A percentile compares a stretch with the other conserved stretches of the same genome.
These are phyloP conservation scores for Bovichtus diacanthus DNA, from an alignment of 2,797 vertebrate species.

Conservation along the genomic window DNA sequence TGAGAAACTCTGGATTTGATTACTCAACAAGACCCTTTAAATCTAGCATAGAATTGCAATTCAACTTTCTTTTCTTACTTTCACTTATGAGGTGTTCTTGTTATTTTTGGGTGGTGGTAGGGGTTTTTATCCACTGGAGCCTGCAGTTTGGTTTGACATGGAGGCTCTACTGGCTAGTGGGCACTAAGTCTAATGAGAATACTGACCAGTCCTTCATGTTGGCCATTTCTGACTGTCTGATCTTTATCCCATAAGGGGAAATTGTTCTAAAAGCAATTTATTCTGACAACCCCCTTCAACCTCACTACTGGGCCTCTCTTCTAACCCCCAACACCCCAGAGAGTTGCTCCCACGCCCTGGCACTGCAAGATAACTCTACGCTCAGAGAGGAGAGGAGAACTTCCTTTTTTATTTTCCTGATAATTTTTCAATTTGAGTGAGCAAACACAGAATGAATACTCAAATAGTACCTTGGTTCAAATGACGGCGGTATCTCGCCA, in stretches of 20 bases:
- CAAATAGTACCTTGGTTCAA: constrained; percentile 69
- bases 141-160: constrained; percentile 64
- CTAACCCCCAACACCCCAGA: constrained; percentile 53
- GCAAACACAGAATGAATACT: constrained; percentile 88
- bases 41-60: constrained; percentile 31
- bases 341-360: constrained; percentile 65
- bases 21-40: constrained; percentile 15
- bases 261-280: constrained; percentile 89
- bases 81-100: constrained; percentile 44
- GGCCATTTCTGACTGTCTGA: constrained; percentile 86
- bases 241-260: constrained; percentile 88
- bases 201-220: constrained; percentile 81
- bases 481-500: constrained; percentile 55
- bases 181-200: constrained; percentile 87
- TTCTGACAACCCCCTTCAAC: constrained; percentile 79
- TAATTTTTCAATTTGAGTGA: constrained; percentile 92
- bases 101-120: constrained; percentile 37
- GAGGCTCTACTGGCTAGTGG: constrained; percentile 66
- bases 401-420: constrained; percentile 82
- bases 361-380: constrained; percentile 79
- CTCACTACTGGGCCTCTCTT: constrained; percentile 35
- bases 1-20: constrained; percentile 17
- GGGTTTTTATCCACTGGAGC: constrained; percentile 52
- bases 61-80: constrained; percentile 40
- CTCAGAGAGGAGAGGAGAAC: constrained; percentile 83